Evolutionary conservation across 2,888 invertebrate species (phyloP), one percentile per base, ranked within the genome.

Genomic region (Cryptocephalus primarius): DNA sequence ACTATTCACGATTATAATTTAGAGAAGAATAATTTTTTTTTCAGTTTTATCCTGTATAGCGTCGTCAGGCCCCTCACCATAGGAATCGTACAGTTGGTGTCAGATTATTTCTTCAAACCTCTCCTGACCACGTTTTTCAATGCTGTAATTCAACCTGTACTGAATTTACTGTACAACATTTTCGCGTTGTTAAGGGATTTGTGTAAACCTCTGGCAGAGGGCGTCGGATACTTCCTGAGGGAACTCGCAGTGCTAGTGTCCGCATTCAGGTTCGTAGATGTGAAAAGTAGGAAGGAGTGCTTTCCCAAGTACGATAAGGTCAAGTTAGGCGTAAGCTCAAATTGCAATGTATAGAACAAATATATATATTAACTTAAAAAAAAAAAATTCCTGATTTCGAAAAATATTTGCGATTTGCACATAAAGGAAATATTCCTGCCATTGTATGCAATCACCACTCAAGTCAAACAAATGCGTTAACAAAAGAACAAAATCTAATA

Each of bases 41-140:
- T 46, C 41, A 73, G 77, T 48, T 78, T 80, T 55, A 31, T 78
- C 1, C 62, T 82, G 9, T 76, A 75, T 56, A 77, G 78, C 43
- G 55, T 80, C 31, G 51, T 80, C 4, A 73, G 81, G 41, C 78
- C 81, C 0, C 57, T 82, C 11, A 70, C 77, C 0, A 74, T 82
- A 36, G 82, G 82, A 1, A 57, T 79, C 13, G 59, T 81, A 1
- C 82, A 82, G 61, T 63, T 82, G 55, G 61, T 74, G 8, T 78
- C 84, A 0, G 86, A 87, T 69, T 80, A 81, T 58, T 74, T 78
- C 57, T 65, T 80, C 49, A 84, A 82, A 66, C 86, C 86, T 9
- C 63, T 78, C 42, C 61, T 83, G 47, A 76, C 80, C 8, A 76
- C 79, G 38, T 44, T 76, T 31, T 82, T 79, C 59, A 82, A 81